These are phyloP conservation scores for Rhodophaea formosa DNA, from an alignment of 2,888 invertebrate species.

Conservation along the genomic window DNA sequence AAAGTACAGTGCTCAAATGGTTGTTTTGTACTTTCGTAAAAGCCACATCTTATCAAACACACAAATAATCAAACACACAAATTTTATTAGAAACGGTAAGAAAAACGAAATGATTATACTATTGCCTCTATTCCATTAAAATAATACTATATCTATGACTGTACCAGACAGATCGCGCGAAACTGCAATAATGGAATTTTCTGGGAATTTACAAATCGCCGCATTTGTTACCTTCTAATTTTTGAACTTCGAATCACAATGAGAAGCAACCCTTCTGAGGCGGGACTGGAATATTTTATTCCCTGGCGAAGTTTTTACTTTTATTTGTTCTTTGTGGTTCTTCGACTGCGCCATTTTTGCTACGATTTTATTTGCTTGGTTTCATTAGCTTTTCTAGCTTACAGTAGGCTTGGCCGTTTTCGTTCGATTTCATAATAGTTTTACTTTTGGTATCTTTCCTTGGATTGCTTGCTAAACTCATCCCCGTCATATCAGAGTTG, in stretches of 20 bases:
- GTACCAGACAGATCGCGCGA: constrained; percentile 28
- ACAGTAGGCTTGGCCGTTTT: neutral
- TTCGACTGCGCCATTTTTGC: neutral
- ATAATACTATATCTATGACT: too few species aligned
- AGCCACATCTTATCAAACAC: too few species aligned
- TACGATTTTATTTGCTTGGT: neutral
- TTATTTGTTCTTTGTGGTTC: neutral
- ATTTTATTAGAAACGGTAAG: too few species aligned
- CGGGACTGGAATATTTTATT: constrained; percentile 18
- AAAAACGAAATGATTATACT: too few species aligned
- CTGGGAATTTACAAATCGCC: constrained; percentile 29
- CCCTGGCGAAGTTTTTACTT: neutral
- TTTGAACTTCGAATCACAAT: constrained; percentile 24
- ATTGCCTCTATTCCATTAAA: too few species aligned
- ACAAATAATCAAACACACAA: too few species aligned
- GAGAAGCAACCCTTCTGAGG: constrained; percentile 16
- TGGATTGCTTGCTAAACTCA: neutral
- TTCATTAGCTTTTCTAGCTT: neutral
- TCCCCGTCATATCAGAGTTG: too few species aligned
- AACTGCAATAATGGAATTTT: constrained; percentile 26
- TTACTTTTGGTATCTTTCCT: neutral
- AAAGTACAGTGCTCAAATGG: too few species aligned
- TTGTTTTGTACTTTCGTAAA: too few species aligned
- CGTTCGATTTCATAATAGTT: neutral
- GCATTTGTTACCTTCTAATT: constrained; percentile 26